Evolutionary conservation across 2,113 vertebrate genomes (phyloP).

Genomic region (Sceloporus tristichus): DNA sequence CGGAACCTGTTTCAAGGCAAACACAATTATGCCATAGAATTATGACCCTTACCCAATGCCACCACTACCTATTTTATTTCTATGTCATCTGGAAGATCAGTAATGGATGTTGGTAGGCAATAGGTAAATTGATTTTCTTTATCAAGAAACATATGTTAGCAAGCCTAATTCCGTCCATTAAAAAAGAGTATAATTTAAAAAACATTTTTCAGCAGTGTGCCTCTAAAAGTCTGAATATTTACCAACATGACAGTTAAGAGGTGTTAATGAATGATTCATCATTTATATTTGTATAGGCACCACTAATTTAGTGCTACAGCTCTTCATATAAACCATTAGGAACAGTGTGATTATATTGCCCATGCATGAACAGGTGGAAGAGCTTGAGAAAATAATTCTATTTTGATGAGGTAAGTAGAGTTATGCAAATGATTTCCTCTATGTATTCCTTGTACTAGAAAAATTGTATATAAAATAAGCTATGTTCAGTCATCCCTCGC

Average conservation of each 20-base stretch:
- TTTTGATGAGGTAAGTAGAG: conserved; percentile 60
- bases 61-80: not conserved
- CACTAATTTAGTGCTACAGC: conserved; percentile 57
- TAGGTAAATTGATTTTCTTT: not conserved
- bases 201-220: conserved; percentile 28
- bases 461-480: conserved; percentile 57
- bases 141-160: conserved; percentile 16
- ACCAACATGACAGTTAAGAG: conserved; percentile 45
- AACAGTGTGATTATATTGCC: conserved; percentile 57
- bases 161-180: not conserved
- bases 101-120: not conserved
- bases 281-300: conserved; percentile 54
- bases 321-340: conserved; percentile 61
- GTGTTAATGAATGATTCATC: conserved; percentile 45
- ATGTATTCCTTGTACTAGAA: conserved; percentile 61
- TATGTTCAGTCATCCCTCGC: conserved; percentile 56
- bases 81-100: not conserved
- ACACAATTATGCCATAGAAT: no score
- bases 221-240: conserved; percentile 45
- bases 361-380: conserved; percentile 57
- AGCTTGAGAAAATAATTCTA: conserved; percentile 62
- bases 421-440: conserved; percentile 68
- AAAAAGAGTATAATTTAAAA: conserved; percentile 20
- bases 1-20: not conserved
- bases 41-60: no score